phyloP scores from a whole-genome alignment of 2,113 vertebrate genomes.

The Channa maculata region DNA sequence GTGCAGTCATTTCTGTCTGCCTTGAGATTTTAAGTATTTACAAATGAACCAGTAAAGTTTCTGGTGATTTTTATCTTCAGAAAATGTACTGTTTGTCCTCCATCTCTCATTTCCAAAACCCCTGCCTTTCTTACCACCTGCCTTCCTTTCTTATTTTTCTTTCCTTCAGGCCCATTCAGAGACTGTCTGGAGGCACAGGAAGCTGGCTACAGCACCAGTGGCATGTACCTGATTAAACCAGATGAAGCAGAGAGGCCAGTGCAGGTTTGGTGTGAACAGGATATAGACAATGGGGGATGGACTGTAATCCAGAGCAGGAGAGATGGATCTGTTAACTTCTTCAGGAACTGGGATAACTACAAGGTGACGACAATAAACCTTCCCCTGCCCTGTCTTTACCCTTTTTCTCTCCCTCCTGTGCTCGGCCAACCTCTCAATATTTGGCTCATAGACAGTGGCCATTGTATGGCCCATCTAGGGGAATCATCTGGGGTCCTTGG shows the following conservation, averaged over 20 bases:
- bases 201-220: slow-evolving; percentile 89
- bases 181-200: slow-evolving; percentile 94
- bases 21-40: too few species aligned
- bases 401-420: slow-evolving; percentile 17
- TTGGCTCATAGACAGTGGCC: slow-evolving; percentile 24
- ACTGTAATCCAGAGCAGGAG: slow-evolving; percentile 94
- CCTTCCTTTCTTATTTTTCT: slow-evolving; percentile 35
- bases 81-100: neutral
- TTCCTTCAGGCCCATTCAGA: slow-evolving; percentile 89
- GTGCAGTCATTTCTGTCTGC: too few species aligned
- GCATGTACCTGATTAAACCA: slow-evolving; percentile 94
- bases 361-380: slow-evolving; percentile 87
- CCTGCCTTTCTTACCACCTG: neutral
- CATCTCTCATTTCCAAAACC: too few species aligned
- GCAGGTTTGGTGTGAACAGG: slow-evolving; percentile 97
- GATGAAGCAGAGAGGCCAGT: slow-evolving; percentile 86
- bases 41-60: neutral
- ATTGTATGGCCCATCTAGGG: slow-evolving; percentile 38
- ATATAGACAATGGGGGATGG: slow-evolving; percentile 95
- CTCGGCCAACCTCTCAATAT: slow-evolving; percentile 12
- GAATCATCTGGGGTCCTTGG: slow-evolving; percentile 47
- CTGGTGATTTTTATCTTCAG: too few species aligned
- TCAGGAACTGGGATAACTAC: slow-evolving; percentile 98
- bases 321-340: slow-evolving; percentile 97
- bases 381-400: slow-evolving; percentile 2